phyloP scores from a whole-genome alignment of 2,888 invertebrate genomes.

The Atethmia centrago region DNA sequence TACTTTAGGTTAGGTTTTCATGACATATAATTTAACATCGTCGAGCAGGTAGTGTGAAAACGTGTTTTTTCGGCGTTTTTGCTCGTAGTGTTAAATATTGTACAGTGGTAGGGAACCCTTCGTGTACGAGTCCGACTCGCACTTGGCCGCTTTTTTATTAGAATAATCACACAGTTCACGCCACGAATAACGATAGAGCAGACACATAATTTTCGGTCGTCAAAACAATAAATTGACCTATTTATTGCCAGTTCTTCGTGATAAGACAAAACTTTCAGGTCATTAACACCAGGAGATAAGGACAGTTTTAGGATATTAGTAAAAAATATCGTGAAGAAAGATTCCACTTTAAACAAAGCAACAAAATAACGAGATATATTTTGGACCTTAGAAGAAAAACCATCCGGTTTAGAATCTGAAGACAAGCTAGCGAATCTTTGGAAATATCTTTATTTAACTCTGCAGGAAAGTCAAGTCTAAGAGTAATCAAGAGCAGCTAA shows the following conservation, averaged over 20 bases:
- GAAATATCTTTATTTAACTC: neutral
- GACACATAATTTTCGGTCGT: constrained; percentile 78
- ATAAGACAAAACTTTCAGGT: constrained; percentile 84
- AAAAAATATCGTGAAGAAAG: neutral
- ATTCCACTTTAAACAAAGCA: neutral
- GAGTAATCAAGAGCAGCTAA: neutral
- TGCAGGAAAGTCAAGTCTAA: neutral
- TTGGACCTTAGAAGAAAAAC: neutral
- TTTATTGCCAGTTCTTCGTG: constrained; percentile 83
- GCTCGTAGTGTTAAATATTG: too few relatives aligned
- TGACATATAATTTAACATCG: too few relatives aligned
- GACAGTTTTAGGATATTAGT: constrained; percentile 48
- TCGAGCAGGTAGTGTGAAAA: too few relatives aligned
- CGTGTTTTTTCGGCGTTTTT: too few relatives aligned
- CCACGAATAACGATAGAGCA: constrained; percentile 68
- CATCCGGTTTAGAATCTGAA: neutral
- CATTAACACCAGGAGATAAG: constrained; percentile 83
- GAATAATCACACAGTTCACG: constrained; percentile 76
- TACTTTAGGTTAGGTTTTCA: too few relatives aligned
- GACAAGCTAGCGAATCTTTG: neutral
- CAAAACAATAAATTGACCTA: constrained; percentile 85
- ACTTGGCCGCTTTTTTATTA: constrained; percentile 49
- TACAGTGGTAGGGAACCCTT: too few relatives aligned
- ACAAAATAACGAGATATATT: neutral
- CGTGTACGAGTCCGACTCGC: too few relatives aligned